These are phyloP conservation scores for Fissipunctia ypsillon DNA, from an alignment of 2,888 invertebrate genomes.

Conservation along the genomic window DNA sequence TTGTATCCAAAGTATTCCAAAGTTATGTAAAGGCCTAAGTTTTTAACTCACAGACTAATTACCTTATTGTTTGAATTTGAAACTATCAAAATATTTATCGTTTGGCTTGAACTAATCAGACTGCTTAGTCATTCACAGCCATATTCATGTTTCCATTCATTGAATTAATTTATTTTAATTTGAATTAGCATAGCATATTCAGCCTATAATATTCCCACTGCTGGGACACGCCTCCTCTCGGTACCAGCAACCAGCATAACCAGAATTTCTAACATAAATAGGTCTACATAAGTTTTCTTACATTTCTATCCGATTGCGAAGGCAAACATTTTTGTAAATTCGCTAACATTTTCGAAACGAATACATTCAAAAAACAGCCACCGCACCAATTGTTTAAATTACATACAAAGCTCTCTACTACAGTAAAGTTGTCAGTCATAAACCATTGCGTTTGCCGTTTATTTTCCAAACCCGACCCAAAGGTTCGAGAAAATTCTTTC, in stretches of 20 bases:
- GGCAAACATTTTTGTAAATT: neutral
- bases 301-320: neutral
- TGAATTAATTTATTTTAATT: neutral
- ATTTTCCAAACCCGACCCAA: constrained; percentile 19
- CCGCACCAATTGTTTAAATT: neutral
- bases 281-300: neutral
- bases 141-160: neutral
- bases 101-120: no score
- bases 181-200: no score
- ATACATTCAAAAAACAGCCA: neutral
- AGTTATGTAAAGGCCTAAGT: no score
- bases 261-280: neutral
- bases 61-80: neutral
- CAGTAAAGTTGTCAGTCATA: constrained; percentile 23
- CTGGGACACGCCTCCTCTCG: no score
- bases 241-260: no score
- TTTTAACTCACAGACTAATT: neutral
- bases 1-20: no score
- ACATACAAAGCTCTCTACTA: neutral
- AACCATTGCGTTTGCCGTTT: constrained; percentile 11
- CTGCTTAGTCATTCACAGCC: neutral
- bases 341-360: neutral
- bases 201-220: no score
- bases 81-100: neutral
- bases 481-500: constrained; percentile 28